Percentiles rank a stretch among this genome's conserved stretches.
These are phyloP conservation scores for Glossophaga mutica DNA, from an alignment of 2,797 vertebrate species.

Conservation along the genomic window DNA sequence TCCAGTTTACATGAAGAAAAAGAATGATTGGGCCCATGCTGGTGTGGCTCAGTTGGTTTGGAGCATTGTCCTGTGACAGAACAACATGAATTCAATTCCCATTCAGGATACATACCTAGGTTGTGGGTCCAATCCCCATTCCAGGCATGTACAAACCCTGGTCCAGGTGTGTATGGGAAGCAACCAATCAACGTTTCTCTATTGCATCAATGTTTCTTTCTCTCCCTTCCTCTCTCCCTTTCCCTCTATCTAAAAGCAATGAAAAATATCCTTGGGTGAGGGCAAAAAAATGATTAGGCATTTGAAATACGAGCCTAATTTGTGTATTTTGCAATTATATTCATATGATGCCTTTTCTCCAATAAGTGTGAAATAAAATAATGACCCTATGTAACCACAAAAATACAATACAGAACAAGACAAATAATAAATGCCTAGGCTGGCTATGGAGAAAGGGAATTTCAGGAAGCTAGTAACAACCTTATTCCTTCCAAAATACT, in stretches of 20 bases:
- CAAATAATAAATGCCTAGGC: neutral
- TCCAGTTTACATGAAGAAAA: constrained; percentile 15
- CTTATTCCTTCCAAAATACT: neutral
- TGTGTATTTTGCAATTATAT: neutral
- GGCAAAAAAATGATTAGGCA: neutral
- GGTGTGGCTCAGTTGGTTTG: neutral
- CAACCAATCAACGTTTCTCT: neutral
- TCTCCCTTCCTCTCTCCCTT: neutral
- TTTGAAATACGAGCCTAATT: constrained; percentile 13
- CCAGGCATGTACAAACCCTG: neutral
- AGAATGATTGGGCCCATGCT: neutral
- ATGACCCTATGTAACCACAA: neutral
- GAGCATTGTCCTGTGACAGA: neutral
- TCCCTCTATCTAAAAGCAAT: neutral
- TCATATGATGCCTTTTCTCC: neutral
- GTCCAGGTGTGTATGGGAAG: neutral
- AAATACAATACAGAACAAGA: neutral
- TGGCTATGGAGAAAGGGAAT: neutral
- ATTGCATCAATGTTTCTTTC: neutral
- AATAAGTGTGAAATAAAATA: constrained; percentile 27
- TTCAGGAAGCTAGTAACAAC: neutral
- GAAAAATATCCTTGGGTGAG: neutral
- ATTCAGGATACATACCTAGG: neutral
- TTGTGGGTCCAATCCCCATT: neutral
- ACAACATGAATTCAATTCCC: neutral